Evolutionary conservation across 2,113 vertebrate species (phyloP).

Genomic region (Vimba vimba): DNA sequence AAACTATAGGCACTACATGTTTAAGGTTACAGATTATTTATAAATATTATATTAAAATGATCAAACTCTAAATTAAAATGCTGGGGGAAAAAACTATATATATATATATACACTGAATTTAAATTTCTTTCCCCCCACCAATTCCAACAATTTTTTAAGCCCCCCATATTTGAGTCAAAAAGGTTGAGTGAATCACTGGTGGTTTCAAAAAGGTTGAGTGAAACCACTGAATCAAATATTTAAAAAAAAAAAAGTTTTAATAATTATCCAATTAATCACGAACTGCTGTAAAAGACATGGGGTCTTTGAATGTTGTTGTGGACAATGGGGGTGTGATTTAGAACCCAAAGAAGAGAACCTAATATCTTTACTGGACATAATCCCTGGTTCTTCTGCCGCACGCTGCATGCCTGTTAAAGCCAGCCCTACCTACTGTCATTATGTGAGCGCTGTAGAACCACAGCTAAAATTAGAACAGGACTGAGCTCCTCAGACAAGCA

Average conservation of each 20-base stretch:
- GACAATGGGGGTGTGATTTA: background rate
- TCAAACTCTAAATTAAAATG: background rate
- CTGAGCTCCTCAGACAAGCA: conserved; percentile 72
- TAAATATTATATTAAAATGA: background rate
- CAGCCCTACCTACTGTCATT: conserved; percentile 67
- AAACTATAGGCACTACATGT: too few relatives aligned
- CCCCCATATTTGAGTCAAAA: too few relatives aligned
- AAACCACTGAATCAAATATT: too few relatives aligned
- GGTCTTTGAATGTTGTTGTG: too few relatives aligned
- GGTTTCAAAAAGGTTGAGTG: too few relatives aligned
- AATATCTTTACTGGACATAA: background rate
- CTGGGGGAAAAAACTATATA: background rate
- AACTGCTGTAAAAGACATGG: too few relatives aligned
- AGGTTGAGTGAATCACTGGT: too few relatives aligned
- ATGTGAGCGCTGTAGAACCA: conserved; percentile 68
- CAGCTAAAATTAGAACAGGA: conserved; percentile 75
- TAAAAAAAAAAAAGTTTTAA: too few relatives aligned
- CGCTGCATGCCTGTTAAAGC: conserved; percentile 43
- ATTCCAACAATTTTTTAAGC: too few relatives aligned
- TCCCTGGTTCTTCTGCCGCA: background rate
- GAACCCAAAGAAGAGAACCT: background rate
- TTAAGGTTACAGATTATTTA: background rate
- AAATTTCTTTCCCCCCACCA: too few relatives aligned
- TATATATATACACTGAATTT: too few relatives aligned
- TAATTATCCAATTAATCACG: too few relatives aligned